These are phyloP conservation scores for Brachyptera risi DNA, from an alignment of 2,888 invertebrate genomes.

Conservation along the genomic window DNA sequence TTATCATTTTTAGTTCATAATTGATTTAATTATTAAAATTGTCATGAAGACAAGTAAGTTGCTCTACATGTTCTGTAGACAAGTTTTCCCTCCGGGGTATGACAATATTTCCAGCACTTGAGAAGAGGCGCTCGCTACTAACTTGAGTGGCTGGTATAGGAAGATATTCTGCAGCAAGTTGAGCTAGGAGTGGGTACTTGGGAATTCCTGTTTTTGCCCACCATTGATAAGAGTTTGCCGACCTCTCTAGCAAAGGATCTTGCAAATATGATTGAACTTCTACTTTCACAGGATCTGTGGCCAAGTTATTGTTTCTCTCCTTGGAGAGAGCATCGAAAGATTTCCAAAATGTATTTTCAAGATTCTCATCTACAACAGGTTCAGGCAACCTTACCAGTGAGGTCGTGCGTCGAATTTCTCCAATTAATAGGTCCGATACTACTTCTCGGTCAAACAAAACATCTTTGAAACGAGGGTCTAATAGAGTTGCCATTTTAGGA, in stretches of 20 bases:
- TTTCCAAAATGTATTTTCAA: no score
- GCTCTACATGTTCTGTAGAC: slow-evolving; percentile 11
- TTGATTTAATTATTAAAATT: no score
- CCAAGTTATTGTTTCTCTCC: background rate
- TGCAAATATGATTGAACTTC: slow-evolving; percentile 24
- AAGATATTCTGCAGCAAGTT: slow-evolving; percentile 23
- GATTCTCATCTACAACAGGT: no score
- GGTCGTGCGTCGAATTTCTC: no score
- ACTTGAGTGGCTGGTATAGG: background rate
- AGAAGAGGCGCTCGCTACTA: slow-evolving; percentile 25
- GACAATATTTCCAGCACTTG: slow-evolving; percentile 26
- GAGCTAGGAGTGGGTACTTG: slow-evolving; percentile 36
- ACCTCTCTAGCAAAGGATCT: slow-evolving; percentile 29
- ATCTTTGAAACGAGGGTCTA: slow-evolving; percentile 19
- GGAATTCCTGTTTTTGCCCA: slow-evolving; percentile 31
- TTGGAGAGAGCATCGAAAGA: no score
- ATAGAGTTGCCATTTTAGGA: background rate
- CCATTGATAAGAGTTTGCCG: slow-evolving; percentile 35
- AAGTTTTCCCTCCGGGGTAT: background rate
- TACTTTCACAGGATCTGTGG: background rate
- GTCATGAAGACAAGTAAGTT: slow-evolving; percentile 13
- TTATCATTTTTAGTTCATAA: no score
- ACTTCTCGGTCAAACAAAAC: background rate
- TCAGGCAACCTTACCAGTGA: no score
- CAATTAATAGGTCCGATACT: no score